Conservation (phyloP, 2,113 vertebrate genomes). For the Ictidomys tridecemlineatus region DNA sequence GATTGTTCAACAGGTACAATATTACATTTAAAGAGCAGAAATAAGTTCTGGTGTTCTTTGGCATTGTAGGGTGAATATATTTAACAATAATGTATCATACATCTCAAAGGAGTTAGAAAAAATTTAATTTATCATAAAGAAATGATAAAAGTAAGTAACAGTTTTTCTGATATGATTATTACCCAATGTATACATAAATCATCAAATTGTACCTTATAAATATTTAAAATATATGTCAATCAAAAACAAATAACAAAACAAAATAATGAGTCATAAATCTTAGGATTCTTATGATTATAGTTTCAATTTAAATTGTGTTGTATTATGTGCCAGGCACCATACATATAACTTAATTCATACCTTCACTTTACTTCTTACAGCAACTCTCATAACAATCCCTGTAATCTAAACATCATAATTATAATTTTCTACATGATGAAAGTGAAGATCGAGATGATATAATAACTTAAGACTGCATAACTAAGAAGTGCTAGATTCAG, state of each 20-base stretch:
- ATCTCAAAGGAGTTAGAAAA: neutral
- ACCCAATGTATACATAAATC: neutral
- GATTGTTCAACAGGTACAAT: neutral
- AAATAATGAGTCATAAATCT: neutral
- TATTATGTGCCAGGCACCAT: neutral
- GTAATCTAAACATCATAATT: neutral
- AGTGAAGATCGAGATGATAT: neutral
- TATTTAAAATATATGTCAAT: neutral
- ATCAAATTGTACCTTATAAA: neutral
- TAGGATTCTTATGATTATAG: neutral
- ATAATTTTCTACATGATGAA: slow-evolving; percentile 31
- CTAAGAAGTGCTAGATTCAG: slow-evolving; percentile 10
- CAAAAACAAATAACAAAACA: slow-evolving; percentile 1
- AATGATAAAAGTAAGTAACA: neutral
- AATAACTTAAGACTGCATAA: neutral
- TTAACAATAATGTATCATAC: neutral
- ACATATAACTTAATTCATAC: neutral
- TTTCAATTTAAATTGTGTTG: neutral
- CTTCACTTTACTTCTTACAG: slow-evolving; percentile 4
- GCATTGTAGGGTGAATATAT: neutral
- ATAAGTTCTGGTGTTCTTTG: neutral
- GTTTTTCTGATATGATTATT: neutral
- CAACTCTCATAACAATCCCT: neutral
- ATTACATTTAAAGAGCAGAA: neutral
- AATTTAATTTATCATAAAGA: neutral